A percentile compares a stretch with the other conserved stretches of the same genome.
phyloP scores from a whole-genome alignment of 1,140 invertebrate genomes.

The Heliconius hewitsoni region DNA sequence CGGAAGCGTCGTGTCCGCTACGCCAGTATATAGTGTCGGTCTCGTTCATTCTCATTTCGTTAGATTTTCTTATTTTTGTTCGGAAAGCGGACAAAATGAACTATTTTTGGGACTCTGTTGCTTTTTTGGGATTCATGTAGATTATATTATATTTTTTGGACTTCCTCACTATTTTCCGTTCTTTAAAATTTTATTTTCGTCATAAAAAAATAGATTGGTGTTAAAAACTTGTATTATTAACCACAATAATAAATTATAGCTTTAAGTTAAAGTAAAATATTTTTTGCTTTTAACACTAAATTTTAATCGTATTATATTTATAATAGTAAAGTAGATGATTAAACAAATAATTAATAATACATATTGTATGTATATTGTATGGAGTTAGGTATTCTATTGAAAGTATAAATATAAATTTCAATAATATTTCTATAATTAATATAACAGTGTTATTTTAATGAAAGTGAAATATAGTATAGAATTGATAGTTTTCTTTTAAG shows the following conservation, averaged over 20 bases:
- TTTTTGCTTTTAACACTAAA: not conserved
- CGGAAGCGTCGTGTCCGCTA: slow-evolving; percentile 55
- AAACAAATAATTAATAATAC: not conserved
- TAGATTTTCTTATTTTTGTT: slow-evolving; percentile 60
- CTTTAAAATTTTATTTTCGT: not conserved
- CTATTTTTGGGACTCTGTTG: slow-evolving; percentile 25
- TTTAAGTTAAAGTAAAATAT: not conserved
- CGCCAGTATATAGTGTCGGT: not conserved
- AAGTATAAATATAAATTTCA: no score
- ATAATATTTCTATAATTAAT: no score
- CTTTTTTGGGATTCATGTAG: not conserved
- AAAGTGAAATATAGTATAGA: not conserved
- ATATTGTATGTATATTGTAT: not conserved
- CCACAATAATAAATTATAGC: no score
- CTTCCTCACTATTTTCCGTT: not conserved
- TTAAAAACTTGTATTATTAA: no score
- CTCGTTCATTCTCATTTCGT: slow-evolving; percentile 37
- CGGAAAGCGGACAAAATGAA: slow-evolving; percentile 41
- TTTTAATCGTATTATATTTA: not conserved
- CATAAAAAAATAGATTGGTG: no score
- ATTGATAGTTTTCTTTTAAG: not conserved
- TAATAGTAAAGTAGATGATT: not conserved
- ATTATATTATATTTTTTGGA: not conserved
- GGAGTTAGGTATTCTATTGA: no score
- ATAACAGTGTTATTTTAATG: not conserved